Percentiles rank a stretch among this genome's conserved stretches.
phyloP scores from a whole-genome alignment of 2,797 vertebrate genomes.

The Synaphobranchus kaupii region DNA sequence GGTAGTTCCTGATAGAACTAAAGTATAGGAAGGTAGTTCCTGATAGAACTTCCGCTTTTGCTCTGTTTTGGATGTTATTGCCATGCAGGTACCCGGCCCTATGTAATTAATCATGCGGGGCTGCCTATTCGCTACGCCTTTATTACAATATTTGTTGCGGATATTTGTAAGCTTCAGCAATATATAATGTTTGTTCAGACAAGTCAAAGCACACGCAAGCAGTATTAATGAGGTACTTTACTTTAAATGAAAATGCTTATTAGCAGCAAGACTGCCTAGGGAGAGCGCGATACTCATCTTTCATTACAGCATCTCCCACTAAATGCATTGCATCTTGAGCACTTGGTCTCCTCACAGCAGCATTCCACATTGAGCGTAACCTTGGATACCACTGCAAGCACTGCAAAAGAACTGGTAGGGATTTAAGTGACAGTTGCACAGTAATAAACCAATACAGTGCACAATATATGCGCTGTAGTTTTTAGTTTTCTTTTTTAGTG shows the following conservation, averaged over 20 bases:
- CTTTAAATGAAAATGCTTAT: conserved; percentile 70
- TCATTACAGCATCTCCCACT: conserved; percentile 58
- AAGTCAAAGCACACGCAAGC: conserved; percentile 42
- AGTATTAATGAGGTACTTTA: conserved; percentile 68
- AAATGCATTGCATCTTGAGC: conserved; percentile 38
- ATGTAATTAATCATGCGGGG: background rate
- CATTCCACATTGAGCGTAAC: conserved; percentile 8
- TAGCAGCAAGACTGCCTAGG: conserved; percentile 56
- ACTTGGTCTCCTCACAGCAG: background rate
- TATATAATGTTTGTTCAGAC: conserved; percentile 52
- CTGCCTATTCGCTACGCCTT: conserved; percentile 13
- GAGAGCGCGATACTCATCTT: conserved; percentile 53
- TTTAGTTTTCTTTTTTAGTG: too few species aligned
- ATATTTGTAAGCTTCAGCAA: conserved; percentile 60
- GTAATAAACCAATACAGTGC: background rate
- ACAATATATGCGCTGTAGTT: background rate
- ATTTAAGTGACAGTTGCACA: background rate
- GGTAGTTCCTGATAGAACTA: too few species aligned
- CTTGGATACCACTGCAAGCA: background rate
- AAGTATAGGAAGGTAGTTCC: too few species aligned
- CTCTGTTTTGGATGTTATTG: background rate
- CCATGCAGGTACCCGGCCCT: background rate
- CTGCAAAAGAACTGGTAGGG: background rate
- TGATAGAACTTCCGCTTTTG: background rate
- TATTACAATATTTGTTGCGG: conserved; percentile 46